Percentiles rank a stretch among this genome's conserved stretches.
These are phyloP conservation scores for Ptilonorhynchus violaceus DNA, from an alignment of 2,113 vertebrate species.

Conservation along the genomic window DNA sequence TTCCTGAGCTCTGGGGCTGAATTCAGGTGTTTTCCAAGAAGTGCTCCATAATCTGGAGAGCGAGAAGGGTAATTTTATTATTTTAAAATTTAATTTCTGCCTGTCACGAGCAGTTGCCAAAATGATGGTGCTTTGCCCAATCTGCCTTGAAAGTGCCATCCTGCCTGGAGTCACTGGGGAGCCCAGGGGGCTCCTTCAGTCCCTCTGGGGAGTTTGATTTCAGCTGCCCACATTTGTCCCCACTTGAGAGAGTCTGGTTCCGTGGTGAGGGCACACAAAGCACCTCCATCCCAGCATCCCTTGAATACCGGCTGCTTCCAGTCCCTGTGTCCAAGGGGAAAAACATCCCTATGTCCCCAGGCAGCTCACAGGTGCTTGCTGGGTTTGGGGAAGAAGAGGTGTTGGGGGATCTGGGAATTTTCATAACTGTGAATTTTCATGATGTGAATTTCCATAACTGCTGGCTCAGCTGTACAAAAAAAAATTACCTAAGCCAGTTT, in stretches of 20 bases:
- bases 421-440: neutral
- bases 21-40: neutral
- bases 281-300: neutral
- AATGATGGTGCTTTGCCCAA: neutral
- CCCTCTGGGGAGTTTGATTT: neutral
- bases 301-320: rapidly evolving
- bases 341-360: rapidly evolving
- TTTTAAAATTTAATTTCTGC: neutral
- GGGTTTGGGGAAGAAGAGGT: neutral
- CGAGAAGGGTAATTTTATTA: neutral
- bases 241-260: neutral
- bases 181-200: neutral
- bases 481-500: too few species aligned
- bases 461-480: neutral
- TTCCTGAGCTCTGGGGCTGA: neutral
- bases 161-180: neutral
- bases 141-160: neutral
- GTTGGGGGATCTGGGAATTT: neutral
- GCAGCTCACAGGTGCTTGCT: neutral
- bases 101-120: neutral
- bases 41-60: neutral
- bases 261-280: neutral
- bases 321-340: too few species aligned
- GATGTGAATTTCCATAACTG: neutral
- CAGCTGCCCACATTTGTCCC: neutral